Evolutionary conservation across 2,797 vertebrate genomes (phyloP), one percentile per base, ranked within the genome.

Genomic region (Heteromormyrus szaboi): DNA sequence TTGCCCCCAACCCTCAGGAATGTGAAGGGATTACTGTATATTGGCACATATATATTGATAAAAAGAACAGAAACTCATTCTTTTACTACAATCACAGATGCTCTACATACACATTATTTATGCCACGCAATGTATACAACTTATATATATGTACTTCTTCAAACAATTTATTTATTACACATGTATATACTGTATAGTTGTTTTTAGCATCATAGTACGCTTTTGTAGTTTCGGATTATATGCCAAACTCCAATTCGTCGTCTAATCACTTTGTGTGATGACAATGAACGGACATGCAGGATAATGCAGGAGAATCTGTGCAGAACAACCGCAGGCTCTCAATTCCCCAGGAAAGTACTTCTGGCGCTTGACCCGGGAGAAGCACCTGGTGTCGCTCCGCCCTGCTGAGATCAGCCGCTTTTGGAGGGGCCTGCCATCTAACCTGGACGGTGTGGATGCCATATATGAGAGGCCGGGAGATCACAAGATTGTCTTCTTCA

Each of bases 401-500:
- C 98, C 98, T 0, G 98, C 98, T 44, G 96, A 98, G 95, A 97
- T 98, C 92, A 97, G 98, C 53, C 97, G 97, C 4, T 99, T 99
- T 95, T 99, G 98, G 98, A 95, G 97, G 85, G 98, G 98, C 8
- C 95, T 99, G 22, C 98, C 98, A 0, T 90, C 94, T 87, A 98
- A 97, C 89, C 94, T 99, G 93, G 97, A 98, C 90, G 94, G 97
- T 0, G 95, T 99, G 93, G 98, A 99, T 0, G 98, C 98, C 0
- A 97, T 98, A 3, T 99, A 99, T 0, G 98, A 99, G 94, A 95
- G 98, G 79, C 95, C 96, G 1, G 96, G 94, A 0, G 98, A 99
- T 92, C 98, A 99, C 92, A 98, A 97, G 93, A 99, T 99, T 0
- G 95, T 99, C 87, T 99, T 99, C 94, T 99, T 99, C 92, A 98